Evolutionary conservation across 2,113 vertebrate species (phyloP).

Genomic region (Psilopsiagon aurifrons): DNA sequence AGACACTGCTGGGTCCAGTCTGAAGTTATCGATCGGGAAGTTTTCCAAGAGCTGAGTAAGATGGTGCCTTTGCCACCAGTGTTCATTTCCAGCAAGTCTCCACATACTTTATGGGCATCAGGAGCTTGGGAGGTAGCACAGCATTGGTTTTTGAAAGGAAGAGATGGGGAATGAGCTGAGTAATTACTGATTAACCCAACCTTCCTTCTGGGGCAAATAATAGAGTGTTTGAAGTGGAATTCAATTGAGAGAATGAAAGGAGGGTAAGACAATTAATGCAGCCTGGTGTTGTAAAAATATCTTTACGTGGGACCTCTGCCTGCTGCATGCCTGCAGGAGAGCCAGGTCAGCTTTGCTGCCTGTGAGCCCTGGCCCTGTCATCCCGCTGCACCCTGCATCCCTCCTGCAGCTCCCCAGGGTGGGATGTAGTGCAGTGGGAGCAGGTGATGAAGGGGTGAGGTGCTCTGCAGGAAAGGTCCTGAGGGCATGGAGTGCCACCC

Average conservation of each 20-base stretch:
- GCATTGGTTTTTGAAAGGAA: background rate
- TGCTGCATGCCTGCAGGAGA: accelerated
- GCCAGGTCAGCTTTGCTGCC: background rate
- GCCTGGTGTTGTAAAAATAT: background rate
- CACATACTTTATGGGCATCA: background rate
- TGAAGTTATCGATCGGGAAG: background rate
- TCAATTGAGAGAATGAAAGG: background rate
- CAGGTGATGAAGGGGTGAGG: accelerated
- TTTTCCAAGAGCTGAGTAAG: slow-evolving; percentile 41
- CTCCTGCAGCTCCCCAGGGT: background rate
- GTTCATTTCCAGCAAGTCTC: slow-evolving; percentile 53
- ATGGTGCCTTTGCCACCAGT: background rate
- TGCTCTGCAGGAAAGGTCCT: accelerated
- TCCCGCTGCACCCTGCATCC: background rate
- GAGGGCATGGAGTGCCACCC: background rate
- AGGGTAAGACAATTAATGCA: background rate
- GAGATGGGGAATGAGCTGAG: background rate
- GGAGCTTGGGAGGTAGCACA: background rate
- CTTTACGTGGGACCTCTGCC: background rate
- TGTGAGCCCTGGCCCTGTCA: background rate
- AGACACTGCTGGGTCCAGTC: background rate
- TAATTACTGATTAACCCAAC: background rate
- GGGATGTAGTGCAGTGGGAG: background rate
- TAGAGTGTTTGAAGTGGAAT: background rate
- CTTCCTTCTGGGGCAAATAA: slow-evolving; percentile 22